phyloP scores from a whole-genome alignment of 1,140 invertebrate genomes.

The Zaprionus vittiger region DNA sequence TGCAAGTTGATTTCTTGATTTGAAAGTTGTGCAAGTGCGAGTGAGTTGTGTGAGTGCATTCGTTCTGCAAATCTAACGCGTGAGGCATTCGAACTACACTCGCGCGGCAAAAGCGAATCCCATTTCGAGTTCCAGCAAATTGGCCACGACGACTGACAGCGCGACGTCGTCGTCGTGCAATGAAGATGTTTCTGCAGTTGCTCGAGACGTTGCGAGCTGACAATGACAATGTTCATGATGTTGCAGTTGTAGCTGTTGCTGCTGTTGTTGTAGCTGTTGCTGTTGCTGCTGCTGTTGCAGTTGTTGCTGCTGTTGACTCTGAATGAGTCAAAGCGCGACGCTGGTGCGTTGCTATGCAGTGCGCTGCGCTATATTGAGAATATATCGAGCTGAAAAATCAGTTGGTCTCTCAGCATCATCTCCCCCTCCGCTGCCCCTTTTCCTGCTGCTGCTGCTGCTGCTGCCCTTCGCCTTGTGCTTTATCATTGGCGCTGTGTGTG shows the following conservation, averaged over 20 bases:
- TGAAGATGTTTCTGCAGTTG: conserved; percentile 35
- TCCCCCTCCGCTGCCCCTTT: neutral
- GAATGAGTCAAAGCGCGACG: conserved; percentile 60
- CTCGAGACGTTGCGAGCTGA: conserved; percentile 34
- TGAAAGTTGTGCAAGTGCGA: conserved; percentile 3
- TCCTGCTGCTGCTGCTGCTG: neutral
- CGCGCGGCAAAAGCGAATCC: neutral
- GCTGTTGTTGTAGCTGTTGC: neutral
- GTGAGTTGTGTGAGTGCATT: neutral
- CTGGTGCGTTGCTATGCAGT: conserved; percentile 8
- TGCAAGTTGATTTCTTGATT: neutral
- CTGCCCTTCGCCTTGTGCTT: conserved; percentile 13
- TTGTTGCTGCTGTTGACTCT: conserved; percentile 56
- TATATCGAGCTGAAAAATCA: conserved; percentile 42
- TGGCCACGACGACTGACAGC: neutral
- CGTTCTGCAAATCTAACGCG: too few species aligned
- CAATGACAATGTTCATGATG: conserved; percentile 45
- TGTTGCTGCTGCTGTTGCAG: neutral
- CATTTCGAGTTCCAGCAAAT: neutral
- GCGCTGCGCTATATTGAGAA: conserved; percentile 29
- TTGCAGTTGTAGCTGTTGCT: neutral
- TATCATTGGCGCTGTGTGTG: conserved; percentile 27
- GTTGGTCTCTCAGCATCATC: neutral
- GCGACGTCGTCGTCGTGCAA: conserved; percentile 37
- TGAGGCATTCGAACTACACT: neutral